A percentile compares a stretch with the other conserved stretches of the same genome.
Evolutionary conservation across 2,797 vertebrate species (phyloP).

Genomic region (Salmo trutta): DNA sequence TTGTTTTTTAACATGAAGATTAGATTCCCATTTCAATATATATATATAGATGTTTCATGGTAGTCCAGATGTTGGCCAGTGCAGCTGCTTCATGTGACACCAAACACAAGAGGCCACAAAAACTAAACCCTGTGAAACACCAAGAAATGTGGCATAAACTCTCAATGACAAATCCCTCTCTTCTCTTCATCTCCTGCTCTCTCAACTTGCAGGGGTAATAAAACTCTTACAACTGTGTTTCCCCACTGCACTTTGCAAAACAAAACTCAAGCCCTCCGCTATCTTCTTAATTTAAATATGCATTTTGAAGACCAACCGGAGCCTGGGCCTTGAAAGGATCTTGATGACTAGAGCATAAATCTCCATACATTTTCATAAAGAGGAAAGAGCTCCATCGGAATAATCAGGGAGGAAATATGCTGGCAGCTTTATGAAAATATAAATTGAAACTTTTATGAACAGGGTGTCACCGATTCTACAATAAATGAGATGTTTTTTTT

Average conservation of each 20-base stretch:
- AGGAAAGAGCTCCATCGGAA: conserved; percentile 49
- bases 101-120: no score
- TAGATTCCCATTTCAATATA: no score
- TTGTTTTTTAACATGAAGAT: no score
- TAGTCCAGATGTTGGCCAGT: no score
- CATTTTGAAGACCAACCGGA: conserved; percentile 70
- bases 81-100: no score
- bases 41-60: no score
- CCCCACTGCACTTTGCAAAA: conserved; percentile 30
- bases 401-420: conserved; percentile 65
- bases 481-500: conserved; percentile 61
- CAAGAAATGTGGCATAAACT: neutral
- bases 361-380: conserved; percentile 74
- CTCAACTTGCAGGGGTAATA: conserved; percentile 60
- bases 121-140: neutral
- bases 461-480: conserved; percentile 56
- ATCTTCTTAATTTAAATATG: conserved; percentile 73
- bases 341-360: conserved; percentile 76
- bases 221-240: conserved; percentile 60
- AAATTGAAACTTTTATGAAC: conserved; percentile 63
- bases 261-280: conserved; percentile 51
- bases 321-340: conserved; percentile 64
- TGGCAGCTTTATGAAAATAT: conserved; percentile 71
- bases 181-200: conserved; percentile 25
- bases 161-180: neutral